Percentiles rank a stretch among this genome's conserved stretches.
Conservation (phyloP, 2,888 invertebrate species). For the Papilio protenor region DNA sequence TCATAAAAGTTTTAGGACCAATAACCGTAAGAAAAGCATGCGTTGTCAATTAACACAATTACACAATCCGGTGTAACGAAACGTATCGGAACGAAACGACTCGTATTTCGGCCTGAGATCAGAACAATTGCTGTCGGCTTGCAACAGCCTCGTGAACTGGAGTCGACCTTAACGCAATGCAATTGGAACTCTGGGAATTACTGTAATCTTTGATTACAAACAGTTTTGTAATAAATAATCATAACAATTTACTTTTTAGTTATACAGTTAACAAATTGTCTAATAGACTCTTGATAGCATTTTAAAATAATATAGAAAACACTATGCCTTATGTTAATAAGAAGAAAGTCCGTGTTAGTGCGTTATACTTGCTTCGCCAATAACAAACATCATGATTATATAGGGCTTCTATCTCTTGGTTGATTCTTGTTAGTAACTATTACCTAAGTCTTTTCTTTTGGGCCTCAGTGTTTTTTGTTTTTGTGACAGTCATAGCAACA, state of each 20-base stretch:
- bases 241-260: not conserved
- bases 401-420: not conserved
- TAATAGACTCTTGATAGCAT: not conserved
- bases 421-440: not conserved
- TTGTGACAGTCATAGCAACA: not conserved
- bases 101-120: conserved; percentile 29
- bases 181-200: conserved; percentile 26
- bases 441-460: not conserved
- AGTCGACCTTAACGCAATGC: conserved; percentile 30
- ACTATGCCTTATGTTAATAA: not conserved
- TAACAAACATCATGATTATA: not conserved
- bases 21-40: conserved; percentile 8
- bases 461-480: too few relatives aligned
- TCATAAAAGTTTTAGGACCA: not conserved
- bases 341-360: not conserved
- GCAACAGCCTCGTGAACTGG: conserved; percentile 37
- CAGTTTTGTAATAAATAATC: conserved; percentile 1
- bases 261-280: not conserved
- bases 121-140: conserved; percentile 27
- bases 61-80: conserved; percentile 37
- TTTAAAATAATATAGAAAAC: not conserved
- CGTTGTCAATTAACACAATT: conserved; percentile 34
- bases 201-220: conserved; percentile 22
- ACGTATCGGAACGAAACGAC: conserved; percentile 20
- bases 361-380: not conserved